Percentiles rank a stretch among this genome's conserved stretches.
These are phyloP conservation scores for Sepiola atlantica DNA, from an alignment of 2,888 invertebrate genomes.

Conservation along the genomic window DNA sequence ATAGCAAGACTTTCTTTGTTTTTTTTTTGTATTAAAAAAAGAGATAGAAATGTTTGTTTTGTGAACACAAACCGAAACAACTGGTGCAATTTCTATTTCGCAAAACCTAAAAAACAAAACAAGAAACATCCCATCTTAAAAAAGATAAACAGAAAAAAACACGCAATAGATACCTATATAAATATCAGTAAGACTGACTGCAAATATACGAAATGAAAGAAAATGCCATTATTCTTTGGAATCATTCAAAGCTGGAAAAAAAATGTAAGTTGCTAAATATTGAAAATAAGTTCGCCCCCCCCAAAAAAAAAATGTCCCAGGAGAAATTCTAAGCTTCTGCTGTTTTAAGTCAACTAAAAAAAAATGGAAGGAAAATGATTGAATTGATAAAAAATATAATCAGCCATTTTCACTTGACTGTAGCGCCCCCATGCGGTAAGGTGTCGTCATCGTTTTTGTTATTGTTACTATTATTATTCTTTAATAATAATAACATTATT, in stretches of 20 bases:
- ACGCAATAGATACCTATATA: background rate
- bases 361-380: background rate
- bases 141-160: background rate
- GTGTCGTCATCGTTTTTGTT: background rate
- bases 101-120: background rate
- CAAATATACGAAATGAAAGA: background rate
- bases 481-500: background rate
- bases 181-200: background rate
- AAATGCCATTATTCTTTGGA: background rate
- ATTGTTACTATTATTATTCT: background rate
- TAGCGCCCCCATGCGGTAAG: background rate
- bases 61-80: background rate
- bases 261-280: background rate
- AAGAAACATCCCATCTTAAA: background rate
- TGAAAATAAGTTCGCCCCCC: background rate
- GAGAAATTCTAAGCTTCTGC: background rate
- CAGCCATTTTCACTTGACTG: background rate
- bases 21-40: background rate
- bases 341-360: background rate
- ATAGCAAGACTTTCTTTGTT: background rate
- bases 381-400: no score
- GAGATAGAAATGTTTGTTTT: background rate
- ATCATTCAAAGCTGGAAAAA: background rate
- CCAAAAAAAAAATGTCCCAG: background rate
- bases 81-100: background rate